Conservation (phyloP, 2,888 invertebrate genomes). For the Lomographa bimaculata region DNA sequence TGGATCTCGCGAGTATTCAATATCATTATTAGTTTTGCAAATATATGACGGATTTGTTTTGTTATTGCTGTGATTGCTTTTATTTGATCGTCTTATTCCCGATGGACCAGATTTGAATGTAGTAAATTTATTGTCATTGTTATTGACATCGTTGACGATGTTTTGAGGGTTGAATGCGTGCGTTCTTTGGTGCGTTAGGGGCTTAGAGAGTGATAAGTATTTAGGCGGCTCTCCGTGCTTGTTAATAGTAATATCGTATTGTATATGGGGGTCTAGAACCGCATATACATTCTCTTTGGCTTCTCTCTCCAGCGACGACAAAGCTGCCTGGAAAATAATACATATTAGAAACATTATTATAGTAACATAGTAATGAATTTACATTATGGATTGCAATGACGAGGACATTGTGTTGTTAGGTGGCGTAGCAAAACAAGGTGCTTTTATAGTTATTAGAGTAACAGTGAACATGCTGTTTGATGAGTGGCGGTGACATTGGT, state of each 20-base stretch:
- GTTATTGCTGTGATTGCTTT: slow-evolving; percentile 50
- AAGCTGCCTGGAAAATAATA: slow-evolving; percentile 64
- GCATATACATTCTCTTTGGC: slow-evolving; percentile 83
- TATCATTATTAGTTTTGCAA: slow-evolving; percentile 67
- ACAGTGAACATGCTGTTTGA: slow-evolving; percentile 6
- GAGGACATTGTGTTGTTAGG: no score
- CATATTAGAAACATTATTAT: slow-evolving; percentile 2
- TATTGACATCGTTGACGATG: slow-evolving; percentile 62
- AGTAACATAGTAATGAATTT: no score
- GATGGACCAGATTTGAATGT: slow-evolving; percentile 62
- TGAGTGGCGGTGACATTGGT: slow-evolving; percentile 7
- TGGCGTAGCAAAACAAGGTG: no score
- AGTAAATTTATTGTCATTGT: slow-evolving; percentile 60
- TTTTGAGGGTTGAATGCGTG: slow-evolving; percentile 68
- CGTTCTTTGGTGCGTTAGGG: slow-evolving; percentile 78
- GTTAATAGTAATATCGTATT: slow-evolving; percentile 81
- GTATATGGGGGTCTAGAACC: slow-evolving; percentile 80
- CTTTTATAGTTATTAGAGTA: slow-evolving; percentile 15
- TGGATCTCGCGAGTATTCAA: slow-evolving; percentile 71
- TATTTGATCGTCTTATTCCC: slow-evolving; percentile 60
- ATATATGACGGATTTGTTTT: slow-evolving; percentile 48
- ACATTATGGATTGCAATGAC: slow-evolving; percentile 1
- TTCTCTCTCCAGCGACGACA: slow-evolving; percentile 77
- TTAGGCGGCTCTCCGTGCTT: slow-evolving; percentile 80
- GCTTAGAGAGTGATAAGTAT: slow-evolving; percentile 78